Evolutionary conservation across 2,113 vertebrate species (phyloP).

Genomic region (Diadophis punctatus): DNA sequence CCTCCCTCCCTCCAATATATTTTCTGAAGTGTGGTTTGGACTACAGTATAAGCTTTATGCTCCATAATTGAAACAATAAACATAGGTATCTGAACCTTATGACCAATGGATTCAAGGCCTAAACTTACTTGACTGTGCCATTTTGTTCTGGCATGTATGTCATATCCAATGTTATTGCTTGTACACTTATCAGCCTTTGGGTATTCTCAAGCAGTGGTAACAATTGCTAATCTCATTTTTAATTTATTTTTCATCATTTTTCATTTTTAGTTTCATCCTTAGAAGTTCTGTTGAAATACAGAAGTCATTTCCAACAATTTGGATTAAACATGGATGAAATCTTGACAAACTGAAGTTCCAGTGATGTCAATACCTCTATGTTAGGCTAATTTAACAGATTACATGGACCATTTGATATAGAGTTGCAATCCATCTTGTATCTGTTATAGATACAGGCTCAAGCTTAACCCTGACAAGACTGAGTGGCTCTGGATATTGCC

Average conservation of each 20-base stretch:
- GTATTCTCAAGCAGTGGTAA: neutral
- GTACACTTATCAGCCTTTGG: neutral
- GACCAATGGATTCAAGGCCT: neutral
- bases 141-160: neutral
- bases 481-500: too few species aligned
- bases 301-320: neutral
- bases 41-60: neutral
- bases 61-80: neutral
- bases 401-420: neutral
- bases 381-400: neutral
- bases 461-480: too few species aligned
- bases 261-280: neutral
- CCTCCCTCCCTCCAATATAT: neutral
- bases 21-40: neutral
- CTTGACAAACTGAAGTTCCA: neutral
- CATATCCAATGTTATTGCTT: neutral
- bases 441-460: too few species aligned
- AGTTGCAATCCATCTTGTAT: neutral
- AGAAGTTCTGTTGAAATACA: neutral
- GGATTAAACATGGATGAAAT: neutral
- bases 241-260: neutral
- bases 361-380: neutral
- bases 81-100: neutral
- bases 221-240: neutral
- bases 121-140: neutral